phyloP scores from a whole-genome alignment of 92 coral and sea anemone species.

The Epizoanthus ramosus region DNA sequence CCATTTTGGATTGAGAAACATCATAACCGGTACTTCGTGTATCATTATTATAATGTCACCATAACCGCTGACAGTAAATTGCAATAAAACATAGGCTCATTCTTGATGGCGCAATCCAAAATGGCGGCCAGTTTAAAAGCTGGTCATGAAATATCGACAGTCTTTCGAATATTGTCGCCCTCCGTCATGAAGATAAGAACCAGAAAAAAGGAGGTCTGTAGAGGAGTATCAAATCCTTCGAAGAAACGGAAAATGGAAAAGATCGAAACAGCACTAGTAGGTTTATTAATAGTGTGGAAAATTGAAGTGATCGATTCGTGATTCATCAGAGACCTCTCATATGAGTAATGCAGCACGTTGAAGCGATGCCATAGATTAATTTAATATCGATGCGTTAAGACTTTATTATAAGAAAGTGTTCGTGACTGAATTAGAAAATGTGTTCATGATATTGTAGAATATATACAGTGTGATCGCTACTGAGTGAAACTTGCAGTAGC shows the following conservation, averaged over 20 bases:
- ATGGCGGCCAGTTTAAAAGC: constrained; percentile 37
- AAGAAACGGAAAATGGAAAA: constrained; percentile 15
- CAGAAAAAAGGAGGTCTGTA: constrained; percentile 14
- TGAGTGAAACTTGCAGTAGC: background rate
- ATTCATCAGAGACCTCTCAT: too few relatives aligned
- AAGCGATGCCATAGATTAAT: too few relatives aligned
- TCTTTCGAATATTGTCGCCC: constrained; percentile 39
- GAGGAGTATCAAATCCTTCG: background rate
- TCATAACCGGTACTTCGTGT: constrained; percentile 3
- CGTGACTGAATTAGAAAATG: background rate
- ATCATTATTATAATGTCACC: background rate
- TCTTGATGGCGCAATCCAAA: constrained; percentile 40
- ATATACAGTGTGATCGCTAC: background rate
- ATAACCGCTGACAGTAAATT: background rate
- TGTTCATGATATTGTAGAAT: background rate
- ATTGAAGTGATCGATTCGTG: too few relatives aligned
- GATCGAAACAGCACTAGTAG: constrained; percentile 32
- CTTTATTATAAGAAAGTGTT: background rate
- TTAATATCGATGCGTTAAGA: too few relatives aligned
- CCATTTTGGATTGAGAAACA: background rate
- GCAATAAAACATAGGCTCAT: constrained; percentile 12
- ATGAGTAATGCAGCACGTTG: too few relatives aligned
- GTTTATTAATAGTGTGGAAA: background rate
- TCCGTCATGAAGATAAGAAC: constrained; percentile 42
- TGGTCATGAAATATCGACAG: constrained; percentile 14